Conservation (phyloP, 1,140 invertebrate species). For the Diabrotica virgifera region DNA sequence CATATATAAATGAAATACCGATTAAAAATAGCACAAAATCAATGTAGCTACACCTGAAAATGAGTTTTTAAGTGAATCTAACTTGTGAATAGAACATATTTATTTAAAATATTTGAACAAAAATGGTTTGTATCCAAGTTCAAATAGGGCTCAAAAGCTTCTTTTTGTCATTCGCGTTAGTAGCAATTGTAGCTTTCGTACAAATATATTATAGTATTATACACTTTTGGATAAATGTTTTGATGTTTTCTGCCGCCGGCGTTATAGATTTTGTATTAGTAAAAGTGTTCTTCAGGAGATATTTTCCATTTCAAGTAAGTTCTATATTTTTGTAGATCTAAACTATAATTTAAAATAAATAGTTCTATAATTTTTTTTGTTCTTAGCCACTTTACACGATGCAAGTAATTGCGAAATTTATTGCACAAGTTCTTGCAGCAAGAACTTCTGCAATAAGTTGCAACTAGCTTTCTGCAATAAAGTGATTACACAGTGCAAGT, state of each 20-base stretch:
- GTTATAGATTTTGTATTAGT: slow-evolving; percentile 7
- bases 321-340: neutral
- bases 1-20: neutral
- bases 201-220: slow-evolving; percentile 2
- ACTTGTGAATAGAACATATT: too few species aligned
- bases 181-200: slow-evolving; percentile 1
- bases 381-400: too few species aligned
- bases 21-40: slow-evolving; percentile 3
- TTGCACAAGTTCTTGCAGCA: too few species aligned
- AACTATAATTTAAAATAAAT: neutral
- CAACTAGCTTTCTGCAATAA: too few species aligned
- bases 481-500: too few species aligned
- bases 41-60: neutral
- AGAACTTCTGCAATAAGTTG: too few species aligned
- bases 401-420: too few species aligned
- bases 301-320: slow-evolving; percentile 12
- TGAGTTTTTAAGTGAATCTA: too few species aligned
- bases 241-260: slow-evolving; percentile 7
- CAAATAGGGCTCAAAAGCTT: slow-evolving; percentile 14
- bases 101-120: neutral
- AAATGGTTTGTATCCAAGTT: slow-evolving; percentile 9
- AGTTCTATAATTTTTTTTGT: neutral
- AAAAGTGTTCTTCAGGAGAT: slow-evolving; percentile 13
- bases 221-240: neutral
- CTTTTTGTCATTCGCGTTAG: slow-evolving; percentile 8